Base-by-base conservation (phyloP, 2,888 invertebrate genomes). In the Polydrusus pterygomalis region DNA sequence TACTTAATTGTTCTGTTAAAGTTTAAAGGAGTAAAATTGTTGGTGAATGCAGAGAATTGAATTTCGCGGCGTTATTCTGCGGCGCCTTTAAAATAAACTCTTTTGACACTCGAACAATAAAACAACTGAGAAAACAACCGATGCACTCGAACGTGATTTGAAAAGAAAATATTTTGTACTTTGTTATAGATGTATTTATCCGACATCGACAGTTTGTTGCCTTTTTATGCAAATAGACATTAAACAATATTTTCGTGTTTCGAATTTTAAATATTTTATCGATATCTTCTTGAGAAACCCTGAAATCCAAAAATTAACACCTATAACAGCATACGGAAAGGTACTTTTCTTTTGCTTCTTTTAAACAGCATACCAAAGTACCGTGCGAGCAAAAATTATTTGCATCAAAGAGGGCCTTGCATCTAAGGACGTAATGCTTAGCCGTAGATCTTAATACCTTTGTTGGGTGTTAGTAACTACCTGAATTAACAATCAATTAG, bases 71-170 rank as follows among this genome's bases (percentile, higher is more conserved):
- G 3, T 25, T 25, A 11, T 25, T 17, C 25, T 54, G 54, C 20
- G 54, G 54, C 54, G 54, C 54, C 54, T 11, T 13, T 25, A 54
- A 54, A 25, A n/a, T 25, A 54, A 25, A 11, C 13, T 51, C 13
- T 25, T 25, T 11, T 54, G 25, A 54, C 54, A 54, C 5, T 54
- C 1, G 25, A 54, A 54, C 54, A 25, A 54, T 25, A 25, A 54
- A 54, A 54, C 51, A 51, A 51, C 51, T 7, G 30, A 30, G 30
- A 7, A 30, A 30, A 6, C 9, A 34, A 34, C 34, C 34, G 34
- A 34, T 54, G 54, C 20, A 54, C 54, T 54, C 13, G 25, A 54
- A 54, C 54, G 54, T 54, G 54, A 47, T 47, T 47, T 3, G 47
- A 45, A 47, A 25, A 54, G 54, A 25, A 13, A 54, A 54, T 54